Base-by-base conservation (phyloP, 2,113 vertebrate species). In the Cryptotis parvus region DNA sequence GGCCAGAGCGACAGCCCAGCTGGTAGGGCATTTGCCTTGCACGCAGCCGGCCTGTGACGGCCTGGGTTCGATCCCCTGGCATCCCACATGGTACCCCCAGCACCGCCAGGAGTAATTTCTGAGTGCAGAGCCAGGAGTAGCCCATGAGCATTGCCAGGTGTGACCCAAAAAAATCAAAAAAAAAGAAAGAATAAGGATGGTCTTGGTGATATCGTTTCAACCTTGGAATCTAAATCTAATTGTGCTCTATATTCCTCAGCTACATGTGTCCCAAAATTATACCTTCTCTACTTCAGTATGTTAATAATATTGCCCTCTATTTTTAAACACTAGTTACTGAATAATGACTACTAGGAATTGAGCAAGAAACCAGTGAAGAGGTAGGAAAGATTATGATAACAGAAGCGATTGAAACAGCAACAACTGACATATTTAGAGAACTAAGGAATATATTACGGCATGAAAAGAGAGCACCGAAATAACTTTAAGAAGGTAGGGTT, bases 331-430 rank as follows among this genome's bases (percentile, higher is more conserved):
- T 55, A 58, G 29, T 18, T 52, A 43, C 35, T 80, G 80, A 66
- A 11, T 94, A 94, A 90, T 85, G 63, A 61, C n/a, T 74, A 52
- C 55, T 2, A 61, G 12, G 63, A 83, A 80, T 29, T 89, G 88
- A 83, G 58, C 73, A 66, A 65, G 35, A 92, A 91, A 20, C 49
- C 37, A 74, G 2, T 37, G 43, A 74, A 70, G 41, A 52, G 37
- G 31, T 61, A 37, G 24, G 24, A 87, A 78, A 87, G 33, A 37
- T 49, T 73, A 66, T 1, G 6, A 63, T 33, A 41, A 77, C 35
- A 66, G 69, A 88, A 18, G 9, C 27, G 37, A 35, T 55, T 84
- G 66, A 93, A 94, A 88, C 52, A 72, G 63, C 31, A 80, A 75
- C 70, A 72, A 45, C 49, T 52, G 12, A 43, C 24, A 63, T 58